These are phyloP conservation scores for Timema cristinae DNA, from an alignment of 2,888 invertebrate species.

Conservation along the genomic window DNA sequence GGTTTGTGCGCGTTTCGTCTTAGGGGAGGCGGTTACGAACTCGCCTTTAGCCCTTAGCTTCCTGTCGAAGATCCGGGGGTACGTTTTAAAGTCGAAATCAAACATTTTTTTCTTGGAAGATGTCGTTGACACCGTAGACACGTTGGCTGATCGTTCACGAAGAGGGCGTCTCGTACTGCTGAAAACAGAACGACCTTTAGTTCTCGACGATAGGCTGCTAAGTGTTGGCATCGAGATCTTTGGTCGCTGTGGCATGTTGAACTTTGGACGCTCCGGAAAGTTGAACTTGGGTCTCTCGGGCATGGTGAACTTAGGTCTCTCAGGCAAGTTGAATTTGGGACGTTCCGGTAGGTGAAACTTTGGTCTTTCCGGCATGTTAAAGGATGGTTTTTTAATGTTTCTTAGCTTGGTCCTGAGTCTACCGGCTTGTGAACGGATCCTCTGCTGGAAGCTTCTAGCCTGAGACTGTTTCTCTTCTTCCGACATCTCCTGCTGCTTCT, in stretches of 20 bases:
- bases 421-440: slow-evolving; percentile 65
- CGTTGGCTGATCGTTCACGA: slow-evolving; percentile 25
- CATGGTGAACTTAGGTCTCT: slow-evolving; percentile 50
- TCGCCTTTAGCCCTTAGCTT: slow-evolving; percentile 42
- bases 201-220: neutral
- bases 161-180: slow-evolving; percentile 30
- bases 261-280: slow-evolving; percentile 56
- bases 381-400: slow-evolving; percentile 55
- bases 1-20: slow-evolving; percentile 46
- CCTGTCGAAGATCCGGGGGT: slow-evolving; percentile 61
- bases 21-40: slow-evolving; percentile 51
- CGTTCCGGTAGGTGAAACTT: slow-evolving; percentile 60
- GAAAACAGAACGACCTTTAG: slow-evolving; percentile 16
- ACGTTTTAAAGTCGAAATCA: slow-evolving; percentile 70
- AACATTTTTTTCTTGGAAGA: slow-evolving; percentile 57
- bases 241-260: slow-evolving; percentile 45
- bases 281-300: slow-evolving; percentile 61
- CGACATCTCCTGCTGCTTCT: slow-evolving; percentile 50
- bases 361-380: slow-evolving; percentile 50
- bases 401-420: slow-evolving; percentile 65
- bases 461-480: slow-evolving; percentile 45
- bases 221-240: slow-evolving; percentile 29
- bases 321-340: slow-evolving; percentile 55
- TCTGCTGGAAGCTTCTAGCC: slow-evolving; percentile 52
- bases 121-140: slow-evolving; percentile 44